These are phyloP conservation scores for Allacma fusca DNA, from an alignment of 2,888 invertebrate species.

Conservation along the genomic window DNA sequence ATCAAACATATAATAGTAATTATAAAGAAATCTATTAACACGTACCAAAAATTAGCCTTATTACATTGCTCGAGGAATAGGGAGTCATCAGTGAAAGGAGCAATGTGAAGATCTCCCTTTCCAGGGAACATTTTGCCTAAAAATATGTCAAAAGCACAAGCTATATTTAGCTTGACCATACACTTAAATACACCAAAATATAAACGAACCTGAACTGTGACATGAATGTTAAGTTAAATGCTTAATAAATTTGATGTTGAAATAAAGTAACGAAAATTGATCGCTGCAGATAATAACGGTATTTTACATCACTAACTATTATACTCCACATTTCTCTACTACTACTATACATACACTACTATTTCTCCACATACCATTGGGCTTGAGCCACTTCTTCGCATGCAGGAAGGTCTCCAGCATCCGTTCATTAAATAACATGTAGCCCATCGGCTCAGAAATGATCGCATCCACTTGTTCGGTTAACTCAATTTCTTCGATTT, in stretches of 20 bases:
- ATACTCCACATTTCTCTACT: too few species aligned
- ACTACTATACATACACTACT: too few species aligned
- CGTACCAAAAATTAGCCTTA: conserved; percentile 96
- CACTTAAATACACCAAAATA: too few species aligned
- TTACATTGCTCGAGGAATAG: conserved; percentile 97
- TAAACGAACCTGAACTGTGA: too few species aligned
- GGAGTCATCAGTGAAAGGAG: conserved; percentile 97
- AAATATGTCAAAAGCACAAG: too few species aligned
- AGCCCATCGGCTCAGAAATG: conserved; percentile 99
- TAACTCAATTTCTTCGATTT: conserved; percentile 96
- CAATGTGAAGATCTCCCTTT: conserved; percentile 94
- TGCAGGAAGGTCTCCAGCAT: conserved; percentile 99
- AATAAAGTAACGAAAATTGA: too few species aligned
- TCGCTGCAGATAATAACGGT: too few species aligned
- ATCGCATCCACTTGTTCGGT: conserved; percentile 96
- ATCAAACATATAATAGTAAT: neutral
- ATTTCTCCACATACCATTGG: too few species aligned
- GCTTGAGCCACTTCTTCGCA: conserved; percentile 96
- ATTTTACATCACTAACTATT: too few species aligned
- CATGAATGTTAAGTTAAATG: too few species aligned
- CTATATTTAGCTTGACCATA: too few species aligned
- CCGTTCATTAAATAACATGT: conserved; percentile 98
- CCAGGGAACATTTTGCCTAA: conserved; percentile 98
- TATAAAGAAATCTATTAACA: conserved; percentile 28
- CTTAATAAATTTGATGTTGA: too few species aligned